These are phyloP conservation scores for Malurus elegans DNA, from an alignment of 2,113 vertebrate genomes.

Conservation along the genomic window DNA sequence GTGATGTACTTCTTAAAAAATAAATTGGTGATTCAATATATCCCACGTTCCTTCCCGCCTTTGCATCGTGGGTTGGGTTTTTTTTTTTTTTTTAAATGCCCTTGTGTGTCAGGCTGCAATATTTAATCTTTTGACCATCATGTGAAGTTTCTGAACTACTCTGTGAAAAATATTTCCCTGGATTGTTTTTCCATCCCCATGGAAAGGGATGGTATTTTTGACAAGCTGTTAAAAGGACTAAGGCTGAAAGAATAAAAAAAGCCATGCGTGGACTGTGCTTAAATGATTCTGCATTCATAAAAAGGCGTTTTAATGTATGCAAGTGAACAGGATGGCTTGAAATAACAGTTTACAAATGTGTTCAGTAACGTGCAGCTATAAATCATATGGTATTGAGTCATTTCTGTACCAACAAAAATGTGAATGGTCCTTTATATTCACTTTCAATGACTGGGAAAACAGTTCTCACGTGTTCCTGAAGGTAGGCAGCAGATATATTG, in stretches of 20 bases:
- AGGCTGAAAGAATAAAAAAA: not conserved
- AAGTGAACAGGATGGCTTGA: conserved; percentile 7
- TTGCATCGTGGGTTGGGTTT: not conserved
- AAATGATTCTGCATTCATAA: not conserved
- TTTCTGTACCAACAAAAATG: not conserved
- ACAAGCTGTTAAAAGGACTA: not conserved
- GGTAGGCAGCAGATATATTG: not conserved
- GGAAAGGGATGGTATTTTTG: conserved; percentile 8
- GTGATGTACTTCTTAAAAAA: not conserved
- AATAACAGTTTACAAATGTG: not conserved
- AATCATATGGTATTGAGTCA: not conserved
- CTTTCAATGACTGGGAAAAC: not conserved
- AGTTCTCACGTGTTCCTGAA: not conserved
- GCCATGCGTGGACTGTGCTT: not conserved
- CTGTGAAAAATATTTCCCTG: not conserved
- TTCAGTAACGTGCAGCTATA: conserved; percentile 5
- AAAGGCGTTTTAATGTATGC: not conserved
- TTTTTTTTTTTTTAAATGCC: not conserved
- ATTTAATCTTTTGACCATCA: not conserved
- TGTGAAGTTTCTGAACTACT: not conserved
- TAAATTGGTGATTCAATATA: not conserved
- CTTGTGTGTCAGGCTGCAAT: not conserved
- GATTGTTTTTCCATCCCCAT: not conserved
- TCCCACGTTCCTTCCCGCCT: not conserved
- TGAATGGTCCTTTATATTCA: not conserved